Evolutionary conservation across 2,888 invertebrate species (phyloP).

Genomic region (Anoplius nigerrimus): DNA sequence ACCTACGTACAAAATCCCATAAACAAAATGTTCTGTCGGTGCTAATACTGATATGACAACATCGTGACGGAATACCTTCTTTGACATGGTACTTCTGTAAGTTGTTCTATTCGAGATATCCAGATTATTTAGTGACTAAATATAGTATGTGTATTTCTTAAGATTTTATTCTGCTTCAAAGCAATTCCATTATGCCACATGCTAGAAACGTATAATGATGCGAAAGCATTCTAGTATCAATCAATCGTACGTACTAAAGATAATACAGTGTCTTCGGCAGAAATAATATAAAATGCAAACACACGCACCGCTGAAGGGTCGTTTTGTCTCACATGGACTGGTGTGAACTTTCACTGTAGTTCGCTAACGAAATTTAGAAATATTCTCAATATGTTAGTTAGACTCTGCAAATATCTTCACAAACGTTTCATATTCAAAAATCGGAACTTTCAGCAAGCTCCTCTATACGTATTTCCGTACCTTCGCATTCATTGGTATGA

Average conservation of each 20-base stretch:
- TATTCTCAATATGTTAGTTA: too few relatives aligned
- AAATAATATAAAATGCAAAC: constrained; percentile 5
- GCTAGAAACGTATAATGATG: constrained; percentile 31
- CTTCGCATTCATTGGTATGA: constrained; percentile 18
- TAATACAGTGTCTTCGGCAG: not conserved
- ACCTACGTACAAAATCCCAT: constrained; percentile 48
- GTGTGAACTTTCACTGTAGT: constrained; percentile 32
- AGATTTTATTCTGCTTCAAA: constrained; percentile 37
- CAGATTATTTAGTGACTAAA: constrained; percentile 51
- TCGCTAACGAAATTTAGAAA: constrained; percentile 35
- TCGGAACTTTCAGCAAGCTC: constrained; percentile 23
- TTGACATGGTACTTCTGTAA: constrained; percentile 46
- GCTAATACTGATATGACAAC: constrained; percentile 62
- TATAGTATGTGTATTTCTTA: constrained; percentile 16
- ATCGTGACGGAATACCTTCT: constrained; percentile 57
- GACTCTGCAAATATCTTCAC: constrained; percentile 28
- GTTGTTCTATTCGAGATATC: constrained; percentile 40
- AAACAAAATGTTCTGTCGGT: constrained; percentile 45
- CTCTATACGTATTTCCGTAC: constrained; percentile 14
- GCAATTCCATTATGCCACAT: constrained; percentile 49
- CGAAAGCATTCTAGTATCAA: constrained; percentile 32
- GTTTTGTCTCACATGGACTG: constrained; percentile 34
- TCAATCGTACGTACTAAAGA: constrained; percentile 3
- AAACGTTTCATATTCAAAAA: constrained; percentile 22
- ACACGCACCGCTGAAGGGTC: constrained; percentile 21